Evolutionary conservation across 1,140 invertebrate genomes (phyloP), one percentile per base, ranked within the genome.

Genomic region (Stegodyphus dumicola): DNA sequence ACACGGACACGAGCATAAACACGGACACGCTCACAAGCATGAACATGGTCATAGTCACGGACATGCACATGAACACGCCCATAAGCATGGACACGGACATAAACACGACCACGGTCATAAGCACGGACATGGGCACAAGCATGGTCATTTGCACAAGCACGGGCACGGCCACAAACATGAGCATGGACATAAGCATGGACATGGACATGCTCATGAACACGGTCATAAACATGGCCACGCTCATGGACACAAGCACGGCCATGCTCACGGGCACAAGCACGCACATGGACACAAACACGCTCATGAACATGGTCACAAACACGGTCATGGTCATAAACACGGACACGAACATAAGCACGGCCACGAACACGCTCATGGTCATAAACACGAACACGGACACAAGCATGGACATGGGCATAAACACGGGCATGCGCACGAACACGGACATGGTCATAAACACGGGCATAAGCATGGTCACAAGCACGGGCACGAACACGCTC

Each of bases 171-270:
- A 83, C n/a, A 48, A 13, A 17, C 80, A 83, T 48, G 70, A 9
- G 48, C 80, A 83, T 65, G 71, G 11, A 52, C 80, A 83, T 65
- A 83, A 83, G 48, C 80, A 83, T 15, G 80, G 80, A 51, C 80
- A 83, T 13, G 70, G 60, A 53, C 80, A 83, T 48, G 13, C 13
- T 48, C 80, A 83, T 18, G 7, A 67, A 49, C 80, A 83, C 51
- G 80, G 80, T 7, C 80, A 83, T 17, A 67, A 83, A 49, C 80
- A 83, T n/a, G 71, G 17, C 13, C 80, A 83, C 71, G 60, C n/a
- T 7, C 80, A 83, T n/a, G 71, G 71, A n/a, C 80, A 83, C 33
- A 56, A 53, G 7, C 80, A 83, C 18, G 17, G 17, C 15, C 80
- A 83, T 48, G 64, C 15, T 54, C 80, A 83, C 51, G 80, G 51